Evolutionary conservation across 2,797 vertebrate genomes (phyloP), one percentile per base, ranked within the genome.

Genomic region (Enteromius anoplus): DNA sequence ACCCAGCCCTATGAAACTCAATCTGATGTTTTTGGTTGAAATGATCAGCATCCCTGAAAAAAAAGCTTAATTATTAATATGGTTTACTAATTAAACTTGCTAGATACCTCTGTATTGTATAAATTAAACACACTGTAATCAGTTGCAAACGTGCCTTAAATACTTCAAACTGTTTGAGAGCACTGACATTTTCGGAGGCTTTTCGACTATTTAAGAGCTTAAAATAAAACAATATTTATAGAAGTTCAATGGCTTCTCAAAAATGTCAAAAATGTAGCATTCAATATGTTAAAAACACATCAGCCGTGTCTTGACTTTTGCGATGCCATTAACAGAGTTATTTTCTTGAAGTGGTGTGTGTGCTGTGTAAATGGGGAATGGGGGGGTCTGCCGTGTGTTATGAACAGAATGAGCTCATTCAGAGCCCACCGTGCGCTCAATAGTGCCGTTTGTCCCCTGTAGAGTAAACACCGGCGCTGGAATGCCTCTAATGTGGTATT

Each of bases 351-450:
- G 58, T 53, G 62, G 69, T 29, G 37, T 37, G 75, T 66, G 47
- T 76, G 62, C 69, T 73, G 81, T n/a, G 45, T 19, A 29, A 19
- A 75, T 77, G 32, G 34, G 53, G 9, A 40, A 40, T 5, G 62
- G 62, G 60, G 60, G 62, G 62, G 29, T 64, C 62, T 64, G 62
- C 14, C 26, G 29, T 32, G 15, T 64, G 47, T 42, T 91, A 89
- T 91, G 92, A 92, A 90, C 89, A 94, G 92, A 95, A 94, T 92
- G 93, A 92, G 91, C 92, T 93, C 92, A 94, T 95, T 95, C 93
- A 95, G 93, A 90, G 91, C 92, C 90, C 84, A 15, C 85, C 76
- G 87, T 73, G 73, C 42, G 87, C 91, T 95, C 93, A 95, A 94
- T 94, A 91, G 91, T 91, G 91, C 92, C 93, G 91, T 94, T 95